Conservation (phyloP, 2,797 vertebrate species). For the Neopelma chrysocephalum region DNA sequence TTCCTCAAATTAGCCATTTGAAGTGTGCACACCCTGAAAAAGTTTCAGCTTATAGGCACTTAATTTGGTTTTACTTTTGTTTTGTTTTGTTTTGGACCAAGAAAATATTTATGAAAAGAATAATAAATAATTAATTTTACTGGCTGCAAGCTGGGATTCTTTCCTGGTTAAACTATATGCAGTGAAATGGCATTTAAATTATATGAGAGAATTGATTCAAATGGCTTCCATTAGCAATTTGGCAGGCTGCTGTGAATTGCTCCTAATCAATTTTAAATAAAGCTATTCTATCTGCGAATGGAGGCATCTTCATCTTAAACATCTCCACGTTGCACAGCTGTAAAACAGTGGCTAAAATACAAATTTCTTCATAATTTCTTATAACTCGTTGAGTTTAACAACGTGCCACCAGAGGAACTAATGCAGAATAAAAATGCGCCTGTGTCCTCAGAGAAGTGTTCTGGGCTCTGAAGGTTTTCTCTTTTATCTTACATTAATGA, state of each 20-base stretch:
- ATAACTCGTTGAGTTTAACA: constrained; percentile 64
- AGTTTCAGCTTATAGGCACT: constrained; percentile 30
- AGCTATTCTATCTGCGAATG: constrained; percentile 55
- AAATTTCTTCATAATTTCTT: constrained; percentile 51
- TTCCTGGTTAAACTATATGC: constrained; percentile 72
- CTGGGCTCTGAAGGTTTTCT: not conserved
- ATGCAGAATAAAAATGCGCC: not conserved
- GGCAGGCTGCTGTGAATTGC: constrained; percentile 73
- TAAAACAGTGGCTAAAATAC: constrained; percentile 65
- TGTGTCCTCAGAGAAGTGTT: not conserved
- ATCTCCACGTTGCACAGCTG: constrained; percentile 21
- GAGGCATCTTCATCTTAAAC: constrained; percentile 24
- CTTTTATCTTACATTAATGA: not conserved
- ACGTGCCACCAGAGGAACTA: constrained; percentile 8
- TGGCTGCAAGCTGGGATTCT: constrained; percentile 62
- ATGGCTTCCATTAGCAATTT: constrained; percentile 79
- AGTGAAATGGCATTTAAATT: constrained; percentile 78
- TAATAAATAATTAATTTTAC: constrained; percentile 77
- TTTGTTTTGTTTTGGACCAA: not conserved
- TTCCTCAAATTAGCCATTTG: constrained; percentile 70
- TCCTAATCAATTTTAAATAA: constrained; percentile 81
- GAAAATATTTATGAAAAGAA: constrained; percentile 74
- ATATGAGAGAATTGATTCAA: constrained; percentile 79
- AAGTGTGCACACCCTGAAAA: not conserved
- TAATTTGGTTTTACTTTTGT: not conserved